Conservation (phyloP, 2,113 vertebrate species). For the Boulengeromyrus knoepffleri region DNA sequence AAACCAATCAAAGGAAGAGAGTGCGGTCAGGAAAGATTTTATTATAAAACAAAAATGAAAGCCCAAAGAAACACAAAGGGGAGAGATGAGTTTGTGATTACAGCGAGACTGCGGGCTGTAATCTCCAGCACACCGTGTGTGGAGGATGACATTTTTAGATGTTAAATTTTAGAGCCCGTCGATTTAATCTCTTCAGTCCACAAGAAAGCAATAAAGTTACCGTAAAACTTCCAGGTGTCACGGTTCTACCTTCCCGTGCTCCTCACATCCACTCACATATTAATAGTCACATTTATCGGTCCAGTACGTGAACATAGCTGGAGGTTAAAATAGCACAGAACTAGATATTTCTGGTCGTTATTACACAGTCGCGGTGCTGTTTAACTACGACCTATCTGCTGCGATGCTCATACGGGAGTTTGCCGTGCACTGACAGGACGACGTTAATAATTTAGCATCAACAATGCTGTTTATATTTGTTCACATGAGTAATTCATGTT, state of each 20-base stretch:
- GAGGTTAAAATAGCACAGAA: constrained; percentile 4
- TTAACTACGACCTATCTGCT: background rate
- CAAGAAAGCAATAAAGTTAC: background rate
- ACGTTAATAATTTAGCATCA: background rate
- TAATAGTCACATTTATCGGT: background rate
- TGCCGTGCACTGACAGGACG: background rate
- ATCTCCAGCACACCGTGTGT: background rate
- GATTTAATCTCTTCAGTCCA: background rate
- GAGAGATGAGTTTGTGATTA: background rate
- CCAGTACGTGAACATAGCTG: background rate
- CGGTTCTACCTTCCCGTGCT: background rate
- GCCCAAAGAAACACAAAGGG: background rate
- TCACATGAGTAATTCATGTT: background rate
- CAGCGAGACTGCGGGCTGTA: background rate
- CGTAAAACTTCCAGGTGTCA: background rate
- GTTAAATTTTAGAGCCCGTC: background rate
- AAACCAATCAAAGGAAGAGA: background rate
- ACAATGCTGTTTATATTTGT: background rate
- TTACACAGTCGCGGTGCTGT: background rate
- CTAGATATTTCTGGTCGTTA: background rate
- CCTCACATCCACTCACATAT: background rate
- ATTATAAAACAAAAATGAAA: constrained; percentile 5
- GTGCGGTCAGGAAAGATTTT: constrained; percentile 1
- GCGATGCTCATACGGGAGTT: background rate
- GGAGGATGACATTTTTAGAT: background rate